phyloP scores from a whole-genome alignment of 2,797 vertebrate genomes.

The Carduelis carduelis region DNA sequence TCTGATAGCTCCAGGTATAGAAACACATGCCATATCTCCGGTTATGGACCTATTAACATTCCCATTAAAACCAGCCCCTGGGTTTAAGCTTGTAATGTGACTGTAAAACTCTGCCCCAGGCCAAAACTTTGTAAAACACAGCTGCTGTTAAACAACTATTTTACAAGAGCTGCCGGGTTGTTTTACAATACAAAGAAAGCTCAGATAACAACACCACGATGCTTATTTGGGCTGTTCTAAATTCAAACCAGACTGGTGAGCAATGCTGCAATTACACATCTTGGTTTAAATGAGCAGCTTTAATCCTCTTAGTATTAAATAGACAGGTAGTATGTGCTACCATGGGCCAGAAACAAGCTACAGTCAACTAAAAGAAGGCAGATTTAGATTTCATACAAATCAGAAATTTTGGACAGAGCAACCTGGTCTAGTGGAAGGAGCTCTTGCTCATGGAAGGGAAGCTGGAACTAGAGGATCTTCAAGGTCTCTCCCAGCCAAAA shows the following conservation, averaged over 20 bases:
- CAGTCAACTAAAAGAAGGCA: background rate
- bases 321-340: background rate
- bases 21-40: background rate
- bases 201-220: background rate
- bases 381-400: background rate
- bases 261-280: background rate
- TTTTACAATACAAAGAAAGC: background rate
- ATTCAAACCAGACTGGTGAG: background rate
- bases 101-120: background rate
- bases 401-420: background rate
- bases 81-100: background rate
- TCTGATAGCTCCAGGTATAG: background rate
- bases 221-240: background rate
- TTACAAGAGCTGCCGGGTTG: background rate
- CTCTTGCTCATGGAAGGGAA: background rate
- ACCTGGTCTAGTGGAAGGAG: background rate
- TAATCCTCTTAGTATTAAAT: background rate
- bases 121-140: background rate
- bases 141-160: background rate
- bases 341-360: background rate
- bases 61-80: background rate
- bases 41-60: background rate
- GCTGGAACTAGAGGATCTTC: background rate
- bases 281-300: background rate
- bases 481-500: background rate